These are phyloP conservation scores for Champsocephalus esox DNA, from an alignment of 2,797 vertebrate genomes.

Conservation along the genomic window DNA sequence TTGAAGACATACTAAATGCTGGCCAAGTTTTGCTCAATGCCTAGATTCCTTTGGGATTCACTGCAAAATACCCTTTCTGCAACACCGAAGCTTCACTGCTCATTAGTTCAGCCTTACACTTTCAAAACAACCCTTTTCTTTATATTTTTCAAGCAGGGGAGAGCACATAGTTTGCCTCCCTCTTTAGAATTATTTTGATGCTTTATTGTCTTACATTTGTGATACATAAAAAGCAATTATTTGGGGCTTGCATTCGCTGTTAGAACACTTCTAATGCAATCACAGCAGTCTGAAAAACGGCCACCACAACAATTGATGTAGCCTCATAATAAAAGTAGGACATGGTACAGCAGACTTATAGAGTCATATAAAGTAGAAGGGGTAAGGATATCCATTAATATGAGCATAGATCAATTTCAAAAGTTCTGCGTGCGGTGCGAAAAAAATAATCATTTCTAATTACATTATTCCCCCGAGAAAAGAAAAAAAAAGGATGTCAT, in stretches of 20 bases:
- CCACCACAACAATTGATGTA: slow-evolving; percentile 16
- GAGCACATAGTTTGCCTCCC: background rate
- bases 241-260: background rate
- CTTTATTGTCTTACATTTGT: background rate
- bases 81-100: slow-evolving; percentile 6
- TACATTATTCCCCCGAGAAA: slow-evolving; percentile 43
- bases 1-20: slow-evolving; percentile 1
- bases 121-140: background rate
- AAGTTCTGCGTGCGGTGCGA: slow-evolving; percentile 32
- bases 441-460: slow-evolving; percentile 42
- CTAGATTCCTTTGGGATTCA: slow-evolving; percentile 8
- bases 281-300: slow-evolving; percentile 6
- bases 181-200: background rate
- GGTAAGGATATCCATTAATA: slow-evolving; percentile 34
- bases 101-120: slow-evolving; percentile 5
- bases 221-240: background rate
- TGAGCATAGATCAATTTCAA: slow-evolving; percentile 45
- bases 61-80: slow-evolving; percentile 22
- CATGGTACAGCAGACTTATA: slow-evolving; percentile 2
- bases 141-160: slow-evolving; percentile 7
- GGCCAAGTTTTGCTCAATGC: slow-evolving; percentile 6
- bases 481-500: slow-evolving; percentile 42
- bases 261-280: slow-evolving; percentile 5
- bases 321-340: slow-evolving; percentile 6
- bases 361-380: slow-evolving; percentile 6